Base-by-base conservation (phyloP, 2,888 invertebrate species). In the Ochropleura plecta region DNA sequence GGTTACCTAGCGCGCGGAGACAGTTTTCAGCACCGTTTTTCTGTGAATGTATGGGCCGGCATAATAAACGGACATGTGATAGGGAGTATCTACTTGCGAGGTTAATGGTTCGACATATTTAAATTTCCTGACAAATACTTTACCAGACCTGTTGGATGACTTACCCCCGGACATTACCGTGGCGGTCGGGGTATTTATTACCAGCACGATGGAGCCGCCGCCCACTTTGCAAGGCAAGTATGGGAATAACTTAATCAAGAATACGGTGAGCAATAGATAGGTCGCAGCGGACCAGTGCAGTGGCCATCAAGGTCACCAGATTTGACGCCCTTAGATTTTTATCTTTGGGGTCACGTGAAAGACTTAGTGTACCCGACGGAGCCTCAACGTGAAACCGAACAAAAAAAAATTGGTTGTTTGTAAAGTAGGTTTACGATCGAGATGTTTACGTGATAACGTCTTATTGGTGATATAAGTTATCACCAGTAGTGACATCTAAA, bases 301-400 rank as follows among this genome's bases (percentile, higher is more conserved):
- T 64, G 64, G 18, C 48, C 64, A 49, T 1, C 48, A 0, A 49
- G 48, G 16, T 49, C 30, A 1, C 64, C 30, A 0, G 48, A 64
- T 49, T 1, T 30, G 1, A 10, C 30, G 9, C 53, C n/a, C 53
- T 64, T 18, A 64, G 64, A 64, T 64, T 20, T 64, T 48, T 46
- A 64, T 63, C 46, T 63, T 48, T 46, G 63, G 46, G 16, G 63
- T 48, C 46, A 46, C 46, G 63, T 63, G 16, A 48, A 63, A 48
- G 63, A 63, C 46, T 9, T 63, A 20, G 63, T 48, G 0, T 48
- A 63, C 14, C 1, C 40, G 42, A 60, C 60, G 1, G 40, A 42
- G 10, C 59, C 59, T 30, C 59, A 59, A 59, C 40, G 40, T 59
- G 59, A 59, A 40, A 40, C 59, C 1, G 16, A 16, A 2, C 16